Conservation (phyloP, 2,888 invertebrate species). For the Beris chalybata region DNA sequence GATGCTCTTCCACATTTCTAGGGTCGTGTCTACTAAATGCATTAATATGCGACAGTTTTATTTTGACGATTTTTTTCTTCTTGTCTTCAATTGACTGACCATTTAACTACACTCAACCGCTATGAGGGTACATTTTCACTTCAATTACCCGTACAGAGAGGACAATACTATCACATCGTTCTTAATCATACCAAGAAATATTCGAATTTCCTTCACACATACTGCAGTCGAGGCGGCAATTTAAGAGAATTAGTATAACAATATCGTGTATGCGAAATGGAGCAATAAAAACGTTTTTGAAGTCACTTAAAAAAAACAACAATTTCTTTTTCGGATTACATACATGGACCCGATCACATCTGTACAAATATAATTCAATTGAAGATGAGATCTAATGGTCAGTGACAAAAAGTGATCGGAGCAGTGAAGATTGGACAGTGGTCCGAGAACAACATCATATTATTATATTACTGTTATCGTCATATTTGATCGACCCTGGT, state of each 20-base stretch:
- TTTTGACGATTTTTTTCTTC: slow-evolving; percentile 11
- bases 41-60: slow-evolving; percentile 33
- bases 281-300: slow-evolving; percentile 33
- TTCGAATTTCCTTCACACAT: neutral
- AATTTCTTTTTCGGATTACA: slow-evolving; percentile 23
- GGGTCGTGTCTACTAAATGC: slow-evolving; percentile 16
- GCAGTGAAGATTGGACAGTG: slow-evolving; percentile 30
- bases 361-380: slow-evolving; percentile 37
- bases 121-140: slow-evolving; percentile 26
- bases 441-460: slow-evolving; percentile 10
- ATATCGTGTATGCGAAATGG: slow-evolving; percentile 34
- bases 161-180: no score
- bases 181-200: neutral
- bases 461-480: slow-evolving; percentile 20
- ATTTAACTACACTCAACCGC: slow-evolving; percentile 22
- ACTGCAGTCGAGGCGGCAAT: slow-evolving; percentile 27
- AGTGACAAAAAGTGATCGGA: slow-evolving; percentile 38
- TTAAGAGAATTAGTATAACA: slow-evolving; percentile 38
- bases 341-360: slow-evolving; percentile 22
- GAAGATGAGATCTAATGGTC: slow-evolving; percentile 38
- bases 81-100: slow-evolving; percentile 29
- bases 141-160: slow-evolving; percentile 11
- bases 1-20: neutral
- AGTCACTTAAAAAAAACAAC: slow-evolving; percentile 29
- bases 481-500: slow-evolving; percentile 15